These are phyloP conservation scores for Drosophila persimilis DNA, from an alignment of 1,140 invertebrate species.

Conservation along the genomic window DNA sequence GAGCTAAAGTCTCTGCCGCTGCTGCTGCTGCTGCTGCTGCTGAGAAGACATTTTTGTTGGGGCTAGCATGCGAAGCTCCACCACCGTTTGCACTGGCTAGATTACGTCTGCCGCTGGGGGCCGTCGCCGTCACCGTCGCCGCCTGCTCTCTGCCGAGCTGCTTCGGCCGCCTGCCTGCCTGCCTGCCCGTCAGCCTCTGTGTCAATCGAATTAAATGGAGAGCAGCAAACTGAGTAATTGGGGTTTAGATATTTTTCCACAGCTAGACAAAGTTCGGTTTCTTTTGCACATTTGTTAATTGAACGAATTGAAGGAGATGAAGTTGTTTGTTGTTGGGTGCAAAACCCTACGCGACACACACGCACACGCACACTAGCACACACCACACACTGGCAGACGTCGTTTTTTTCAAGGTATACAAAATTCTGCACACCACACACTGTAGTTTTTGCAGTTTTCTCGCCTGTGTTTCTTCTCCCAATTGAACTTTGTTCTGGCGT, in stretches of 20 bases:
- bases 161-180: no score
- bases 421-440: constrained; percentile 53
- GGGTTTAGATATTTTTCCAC: constrained; percentile 77
- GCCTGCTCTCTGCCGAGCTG: constrained; percentile 17
- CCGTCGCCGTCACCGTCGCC: constrained; percentile 17
- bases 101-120: constrained; percentile 60
- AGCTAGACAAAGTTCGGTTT: constrained; percentile 65
- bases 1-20: constrained; percentile 40
- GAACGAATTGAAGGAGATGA: constrained; percentile 33
- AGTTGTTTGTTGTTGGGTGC: not conserved
- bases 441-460: constrained; percentile 36
- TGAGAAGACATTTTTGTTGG: constrained; percentile 16
- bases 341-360: constrained; percentile 19
- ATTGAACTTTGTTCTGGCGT: constrained; percentile 46
- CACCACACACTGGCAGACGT: constrained; percentile 29
- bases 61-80: constrained; percentile 47
- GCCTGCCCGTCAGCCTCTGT: constrained; percentile 34
- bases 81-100: constrained; percentile 58
- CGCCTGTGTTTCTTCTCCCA: constrained; percentile 8
- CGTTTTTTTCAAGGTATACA: constrained; percentile 48
- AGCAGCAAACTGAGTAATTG: constrained; percentile 72
- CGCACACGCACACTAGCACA: constrained; percentile 22
- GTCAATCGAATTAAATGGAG: constrained; percentile 66
- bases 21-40: constrained; percentile 22
- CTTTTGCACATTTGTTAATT: constrained; percentile 56